Evolutionary conservation across 2,888 invertebrate species (phyloP).

Genomic region (Imbricaverruca yamaguchii): DNA sequence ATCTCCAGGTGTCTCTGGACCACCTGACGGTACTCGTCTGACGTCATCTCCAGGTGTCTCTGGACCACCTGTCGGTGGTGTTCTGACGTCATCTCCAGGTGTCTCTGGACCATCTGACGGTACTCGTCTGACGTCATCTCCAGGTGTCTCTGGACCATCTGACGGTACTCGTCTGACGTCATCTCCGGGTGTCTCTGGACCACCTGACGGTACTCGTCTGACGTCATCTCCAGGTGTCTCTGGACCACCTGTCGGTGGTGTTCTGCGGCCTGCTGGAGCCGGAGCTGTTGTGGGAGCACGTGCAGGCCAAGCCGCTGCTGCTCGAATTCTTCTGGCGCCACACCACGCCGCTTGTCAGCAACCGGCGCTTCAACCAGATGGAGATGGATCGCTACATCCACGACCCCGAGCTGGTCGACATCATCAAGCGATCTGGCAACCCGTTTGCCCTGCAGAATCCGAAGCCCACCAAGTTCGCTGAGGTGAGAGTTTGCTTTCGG

Average conservation of each 20-base stretch:
- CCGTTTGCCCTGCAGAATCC: constrained; percentile 12
- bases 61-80: no score
- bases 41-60: no score
- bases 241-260: neutral
- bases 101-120: no score
- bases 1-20: no score
- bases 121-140: no score
- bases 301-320: neutral
- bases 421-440: constrained; percentile 1
- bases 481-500: neutral
- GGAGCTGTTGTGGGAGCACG: neutral
- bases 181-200: no score
- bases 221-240: neutral
- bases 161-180: neutral
- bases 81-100: no score
- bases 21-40: no score
- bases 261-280: constrained; percentile 13
- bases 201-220: no score
- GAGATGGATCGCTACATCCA: constrained; percentile 7
- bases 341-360: constrained; percentile 7
- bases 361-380: constrained; percentile 8
- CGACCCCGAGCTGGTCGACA: constrained; percentile 1
- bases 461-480: neutral
- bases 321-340: neutral
- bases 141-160: neutral